Base-by-base conservation (phyloP, 1,140 invertebrate species). In the Nasonia longicornis region DNA sequence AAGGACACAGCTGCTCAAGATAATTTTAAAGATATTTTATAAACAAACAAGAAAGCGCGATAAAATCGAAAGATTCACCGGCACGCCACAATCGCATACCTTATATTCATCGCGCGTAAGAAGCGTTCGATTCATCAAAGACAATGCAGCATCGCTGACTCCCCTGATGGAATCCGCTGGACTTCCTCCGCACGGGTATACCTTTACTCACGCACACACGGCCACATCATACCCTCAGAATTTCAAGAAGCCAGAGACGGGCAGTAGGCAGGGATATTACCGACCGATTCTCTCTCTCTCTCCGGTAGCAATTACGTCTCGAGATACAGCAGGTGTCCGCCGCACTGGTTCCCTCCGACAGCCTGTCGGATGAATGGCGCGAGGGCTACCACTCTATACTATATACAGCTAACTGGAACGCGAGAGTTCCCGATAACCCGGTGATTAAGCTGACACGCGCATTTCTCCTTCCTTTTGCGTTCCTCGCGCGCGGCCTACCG, bases 221-320 rank as follows among this genome's bases (percentile, higher is more conserved):
- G 45, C 45, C 12, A 14, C 45, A 16, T 48, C 14, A 16, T 58
- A 58, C 42, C 29, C 38, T 70, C 14, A 70, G 45, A 78, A 78
- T 58, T 78, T 78, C 67, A 63, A 66, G 80, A 76, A 72, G 76
- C 45, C 73, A 45, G 64, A 75, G 83, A 80, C 4, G 77, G 76
- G 70, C 69, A 67, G 29, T 58, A 82, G 79, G 67, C 69, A 74
- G 74, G 79, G 48, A 74, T 81, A 82, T 81, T 77, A 42, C 48
- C 79, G 75, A 74, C 77, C 16, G 72, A 78, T 58, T 81, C 84
- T 80, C 84, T 80, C 52, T 42, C 38, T 11, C 38, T 42, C 77
- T 2, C 29, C 48, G 38, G 71, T 83, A 84, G 84, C 85, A 86
- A 89, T 88, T 87, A 87, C 84, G 70, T 76, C 63, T 35, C 11